A percentile compares a stretch with the other conserved stretches of the same genome.
Conservation (phyloP, 2,888 invertebrate species). For the Nephrocerus scutellatus region DNA sequence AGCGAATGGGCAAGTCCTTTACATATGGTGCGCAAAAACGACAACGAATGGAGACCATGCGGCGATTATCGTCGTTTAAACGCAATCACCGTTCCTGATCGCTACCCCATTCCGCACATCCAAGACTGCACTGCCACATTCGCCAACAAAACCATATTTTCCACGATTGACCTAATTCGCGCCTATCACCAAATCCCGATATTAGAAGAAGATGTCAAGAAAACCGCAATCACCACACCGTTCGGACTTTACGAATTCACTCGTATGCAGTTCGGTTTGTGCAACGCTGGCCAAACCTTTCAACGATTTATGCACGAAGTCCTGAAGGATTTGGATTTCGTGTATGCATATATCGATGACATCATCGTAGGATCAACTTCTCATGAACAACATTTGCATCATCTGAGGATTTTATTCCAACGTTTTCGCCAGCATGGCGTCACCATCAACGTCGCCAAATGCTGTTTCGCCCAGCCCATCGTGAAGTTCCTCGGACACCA, state of each 20-base stretch:
- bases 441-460: conserved; percentile 14
- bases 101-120: conserved; percentile 5
- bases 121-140: conserved; percentile 6
- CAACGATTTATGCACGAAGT: conserved; percentile 18
- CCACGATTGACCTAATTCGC: conserved; percentile 22
- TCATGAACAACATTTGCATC: conserved; percentile 8
- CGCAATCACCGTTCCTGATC: conserved; percentile 7
- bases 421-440: conserved; percentile 7
- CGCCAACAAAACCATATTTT: conserved; percentile 6
- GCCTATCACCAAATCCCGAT: conserved; percentile 27
- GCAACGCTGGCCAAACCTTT: conserved; percentile 20
- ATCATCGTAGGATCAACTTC: conserved; percentile 12
- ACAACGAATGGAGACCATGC: conserved; percentile 3
- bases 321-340: conserved; percentile 12
- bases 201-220: conserved; percentile 23
- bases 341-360: conserved; percentile 15
- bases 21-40: conserved; percentile 6
- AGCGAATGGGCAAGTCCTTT: conserved; percentile 1
- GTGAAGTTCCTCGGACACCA: conserved; percentile 14
- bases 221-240: conserved; percentile 38
- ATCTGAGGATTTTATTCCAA: conserved; percentile 7
- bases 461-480: conserved; percentile 11
- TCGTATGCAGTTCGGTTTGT: conserved; percentile 17
- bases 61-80: conserved; percentile 13
- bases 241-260: conserved; percentile 23